These are phyloP conservation scores for Tetraodon nigroviridis DNA, from an alignment of 2,113 vertebrate genomes.

Conservation along the genomic window DNA sequence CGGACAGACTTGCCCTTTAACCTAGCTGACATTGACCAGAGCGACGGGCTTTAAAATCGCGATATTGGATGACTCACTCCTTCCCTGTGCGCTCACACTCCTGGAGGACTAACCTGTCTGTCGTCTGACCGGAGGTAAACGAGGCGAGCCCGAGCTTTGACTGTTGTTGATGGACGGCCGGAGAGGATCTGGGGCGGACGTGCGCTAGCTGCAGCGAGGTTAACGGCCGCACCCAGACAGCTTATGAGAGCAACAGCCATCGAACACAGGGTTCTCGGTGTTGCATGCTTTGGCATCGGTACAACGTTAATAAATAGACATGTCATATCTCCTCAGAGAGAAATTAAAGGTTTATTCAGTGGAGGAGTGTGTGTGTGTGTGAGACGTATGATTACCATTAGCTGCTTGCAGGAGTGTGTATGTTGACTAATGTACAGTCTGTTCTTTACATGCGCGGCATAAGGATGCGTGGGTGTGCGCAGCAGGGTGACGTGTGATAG, in stretches of 20 bases:
- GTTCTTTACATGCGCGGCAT: slow-evolving; percentile 17
- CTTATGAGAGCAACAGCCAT: slow-evolving; percentile 1
- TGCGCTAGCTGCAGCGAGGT: slow-evolving; percentile 69
- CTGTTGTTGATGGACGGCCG: slow-evolving; percentile 44
- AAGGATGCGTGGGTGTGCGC: slow-evolving; percentile 11
- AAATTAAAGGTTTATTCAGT: not conserved
- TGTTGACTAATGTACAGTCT: slow-evolving; percentile 17
- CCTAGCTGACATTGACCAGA: slow-evolving; percentile 21
- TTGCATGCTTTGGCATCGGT: not conserved
- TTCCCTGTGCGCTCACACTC: slow-evolving; percentile 11
- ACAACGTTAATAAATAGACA: too few relatives aligned
- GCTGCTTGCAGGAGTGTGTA: slow-evolving; percentile 4
- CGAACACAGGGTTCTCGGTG: not conserved
- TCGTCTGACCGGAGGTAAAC: slow-evolving; percentile 17
- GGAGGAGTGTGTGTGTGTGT: not conserved
- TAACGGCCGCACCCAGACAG: slow-evolving; percentile 57
- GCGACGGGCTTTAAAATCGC: slow-evolving; percentile 17
- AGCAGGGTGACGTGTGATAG: slow-evolving; percentile 15
- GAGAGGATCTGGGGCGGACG: slow-evolving; percentile 62
- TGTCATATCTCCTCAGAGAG: too few relatives aligned
- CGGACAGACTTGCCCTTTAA: slow-evolving; percentile 18
- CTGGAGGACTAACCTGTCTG: slow-evolving; percentile 10
- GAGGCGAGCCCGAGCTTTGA: slow-evolving; percentile 40
- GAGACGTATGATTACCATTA: too few relatives aligned
- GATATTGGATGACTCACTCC: slow-evolving; percentile 37